Evolutionary conservation across 2,888 invertebrate genomes (phyloP).

Genomic region (Apamea monoglypha): DNA sequence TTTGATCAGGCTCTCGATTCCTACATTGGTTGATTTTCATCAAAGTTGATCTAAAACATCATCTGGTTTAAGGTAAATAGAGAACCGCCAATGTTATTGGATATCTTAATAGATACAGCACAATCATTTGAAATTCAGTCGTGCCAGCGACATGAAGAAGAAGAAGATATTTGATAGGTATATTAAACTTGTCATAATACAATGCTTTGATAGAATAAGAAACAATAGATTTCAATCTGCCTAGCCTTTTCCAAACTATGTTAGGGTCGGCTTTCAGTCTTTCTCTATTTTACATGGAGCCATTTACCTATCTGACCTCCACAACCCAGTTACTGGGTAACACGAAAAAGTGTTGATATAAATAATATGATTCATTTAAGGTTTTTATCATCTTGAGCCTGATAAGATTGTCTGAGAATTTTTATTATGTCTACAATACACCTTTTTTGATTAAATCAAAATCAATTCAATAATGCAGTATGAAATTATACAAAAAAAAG

Average conservation of each 20-base stretch:
- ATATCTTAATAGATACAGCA: background rate
- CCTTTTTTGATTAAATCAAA: constrained; percentile 1
- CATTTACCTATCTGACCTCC: background rate
- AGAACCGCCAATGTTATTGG: background rate
- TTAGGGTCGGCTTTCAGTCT: background rate
- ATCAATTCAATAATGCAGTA: background rate
- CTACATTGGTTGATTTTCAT: background rate
- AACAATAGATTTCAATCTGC: too few relatives aligned
- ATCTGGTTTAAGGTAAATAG: background rate
- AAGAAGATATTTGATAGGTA: too few relatives aligned
- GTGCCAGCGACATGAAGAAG: too few relatives aligned
- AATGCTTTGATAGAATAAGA: background rate
- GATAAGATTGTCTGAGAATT: constrained; percentile 49
- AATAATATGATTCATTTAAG: background rate
- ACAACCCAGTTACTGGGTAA: background rate
- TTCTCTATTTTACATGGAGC: background rate
- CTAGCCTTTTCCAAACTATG: background rate
- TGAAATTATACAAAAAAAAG: background rate
- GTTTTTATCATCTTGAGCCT: constrained; percentile 31
- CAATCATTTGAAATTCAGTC: too few relatives aligned
- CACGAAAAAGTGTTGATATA: background rate
- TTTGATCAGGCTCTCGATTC: background rate
- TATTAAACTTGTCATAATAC: background rate
- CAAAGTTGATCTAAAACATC: background rate
- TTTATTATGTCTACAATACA: constrained; percentile 34